These are phyloP conservation scores for Cheilosia impressa DNA, from an alignment of 2,888 invertebrate species.

Conservation along the genomic window DNA sequence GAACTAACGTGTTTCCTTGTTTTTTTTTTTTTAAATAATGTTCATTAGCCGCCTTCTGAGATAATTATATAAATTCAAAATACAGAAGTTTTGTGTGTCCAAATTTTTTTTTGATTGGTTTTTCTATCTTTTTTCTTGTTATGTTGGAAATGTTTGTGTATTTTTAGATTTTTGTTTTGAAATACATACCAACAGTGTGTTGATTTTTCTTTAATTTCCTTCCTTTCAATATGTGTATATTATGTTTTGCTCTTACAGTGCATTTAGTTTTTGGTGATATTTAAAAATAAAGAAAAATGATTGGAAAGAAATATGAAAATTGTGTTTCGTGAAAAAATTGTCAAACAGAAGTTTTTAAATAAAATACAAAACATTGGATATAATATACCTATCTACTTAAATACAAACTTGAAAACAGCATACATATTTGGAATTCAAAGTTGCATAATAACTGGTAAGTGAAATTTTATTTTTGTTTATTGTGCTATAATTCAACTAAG, in stretches of 20 bases:
- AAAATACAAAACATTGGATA: conserved; percentile 61
- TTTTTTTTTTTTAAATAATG: conserved; percentile 21
- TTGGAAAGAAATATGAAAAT: conserved; percentile 55
- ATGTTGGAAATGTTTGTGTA: conserved; percentile 54
- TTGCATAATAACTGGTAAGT: conserved; percentile 65
- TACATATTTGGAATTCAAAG: conserved; percentile 52
- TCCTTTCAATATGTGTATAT: conserved; percentile 18
- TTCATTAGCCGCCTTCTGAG: conserved; percentile 34
- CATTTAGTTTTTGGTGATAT: conserved; percentile 65
- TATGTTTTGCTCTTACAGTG: conserved; percentile 55
- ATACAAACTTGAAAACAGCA: conserved; percentile 11
- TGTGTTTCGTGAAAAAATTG: conserved; percentile 30
- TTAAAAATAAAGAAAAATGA: conserved; percentile 52
- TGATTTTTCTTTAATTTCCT: conserved; percentile 16
- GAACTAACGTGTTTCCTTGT: conserved; percentile 1
- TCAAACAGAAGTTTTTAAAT: conserved; percentile 27
- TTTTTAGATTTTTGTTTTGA: conserved; percentile 68
- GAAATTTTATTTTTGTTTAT: conserved; percentile 39
- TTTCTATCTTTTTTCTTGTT: conserved; percentile 37
- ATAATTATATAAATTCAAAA: conserved; percentile 43
- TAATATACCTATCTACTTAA: conserved; percentile 1
- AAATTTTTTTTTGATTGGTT: conserved; percentile 20
- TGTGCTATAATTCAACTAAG: conserved; percentile 48
- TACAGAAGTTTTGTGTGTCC: conserved; percentile 31
- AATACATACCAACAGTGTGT: conserved; percentile 32